Evolutionary conservation across 2,888 invertebrate species (phyloP).

Genomic region (Cryptophagus acutangulus): DNA sequence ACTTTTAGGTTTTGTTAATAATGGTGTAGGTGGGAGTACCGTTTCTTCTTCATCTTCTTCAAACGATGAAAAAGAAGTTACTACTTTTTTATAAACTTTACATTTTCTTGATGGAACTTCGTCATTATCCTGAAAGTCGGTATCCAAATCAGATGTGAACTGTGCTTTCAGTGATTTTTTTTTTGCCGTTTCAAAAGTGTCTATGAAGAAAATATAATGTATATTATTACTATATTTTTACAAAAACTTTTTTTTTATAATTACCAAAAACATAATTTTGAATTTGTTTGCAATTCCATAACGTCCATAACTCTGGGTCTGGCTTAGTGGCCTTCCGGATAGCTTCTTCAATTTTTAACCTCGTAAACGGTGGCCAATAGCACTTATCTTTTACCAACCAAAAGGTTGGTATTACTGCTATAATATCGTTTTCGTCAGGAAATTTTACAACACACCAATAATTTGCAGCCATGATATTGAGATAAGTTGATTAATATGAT

Average conservation of each 20-base stretch:
- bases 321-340: neutral
- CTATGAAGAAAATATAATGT: neutral
- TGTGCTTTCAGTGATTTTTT: neutral
- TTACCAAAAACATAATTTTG: conserved; percentile 1
- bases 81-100: neutral
- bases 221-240: neutral
- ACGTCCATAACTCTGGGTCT: too few relatives aligned
- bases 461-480: too few relatives aligned
- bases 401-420: neutral
- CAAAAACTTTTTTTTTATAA: neutral
- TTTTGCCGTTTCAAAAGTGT: conserved; percentile 1
- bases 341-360: neutral
- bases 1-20: conserved; percentile 1
- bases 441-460: conserved; percentile 1
- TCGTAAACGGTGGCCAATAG: neutral
- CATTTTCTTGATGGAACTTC: neutral
- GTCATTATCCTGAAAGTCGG: neutral
- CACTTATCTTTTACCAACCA: conserved; percentile 1
- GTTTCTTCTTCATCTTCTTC: neutral
- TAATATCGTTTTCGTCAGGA: neutral
- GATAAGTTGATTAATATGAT: too few relatives aligned
- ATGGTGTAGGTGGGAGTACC: neutral
- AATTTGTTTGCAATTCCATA: too few relatives aligned
- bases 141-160: conserved; percentile 1
- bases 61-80: too few relatives aligned